Base-by-base conservation (phyloP, 2,113 vertebrate species). In the Mormyrus lacerda region DNA sequence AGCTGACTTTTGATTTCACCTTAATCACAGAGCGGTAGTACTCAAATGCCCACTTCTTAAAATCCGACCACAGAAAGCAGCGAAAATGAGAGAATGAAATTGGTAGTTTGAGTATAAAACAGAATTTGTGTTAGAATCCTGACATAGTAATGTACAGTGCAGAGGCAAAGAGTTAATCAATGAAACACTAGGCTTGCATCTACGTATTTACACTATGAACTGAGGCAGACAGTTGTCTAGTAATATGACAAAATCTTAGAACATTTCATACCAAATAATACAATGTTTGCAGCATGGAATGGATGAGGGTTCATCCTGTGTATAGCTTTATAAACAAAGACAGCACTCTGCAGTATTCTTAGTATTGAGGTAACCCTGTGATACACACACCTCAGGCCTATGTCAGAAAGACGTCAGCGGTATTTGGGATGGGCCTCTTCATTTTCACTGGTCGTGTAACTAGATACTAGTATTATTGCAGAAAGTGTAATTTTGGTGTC, bases 401-500 rank as follows among this genome's bases (percentile, higher is more conserved):
- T 84, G 44, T 47, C 76, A 82, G 42, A 82, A 42, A 21, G 4
- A 44, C 21, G 76, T 42, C 44, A 84, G 44, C 9, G 45, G 85
- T 55, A 51, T 27, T 55, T 21, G 50, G 47, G 50, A 39, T 87
- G 48, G 50, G 50, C 27, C 11, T 45, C 82, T 84, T 84, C 24
- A 19, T 84, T 35, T 87, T 39, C 85, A 51, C 48, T 86, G 85
- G 3, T 86, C 48, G 35, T 51, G 85, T 86, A 86, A 86, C 44
- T n/a, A 50, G 85, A 48, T 86, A 86, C 48, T 31, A 51, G 85
- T 51, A 51, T 86, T 86, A 86, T 86, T 85, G 85, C 47, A n/a
- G 47, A 86, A 86, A 48, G 48, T 17, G 51, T 86, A 48, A 86
- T 86, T 86, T 51, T 4, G 17, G 45, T 86, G 45, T 86, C 85